Evolutionary conservation across 2,888 invertebrate genomes (phyloP), one percentile per base, ranked within the genome.

Genomic region (Hypselothyrea guttata): DNA sequence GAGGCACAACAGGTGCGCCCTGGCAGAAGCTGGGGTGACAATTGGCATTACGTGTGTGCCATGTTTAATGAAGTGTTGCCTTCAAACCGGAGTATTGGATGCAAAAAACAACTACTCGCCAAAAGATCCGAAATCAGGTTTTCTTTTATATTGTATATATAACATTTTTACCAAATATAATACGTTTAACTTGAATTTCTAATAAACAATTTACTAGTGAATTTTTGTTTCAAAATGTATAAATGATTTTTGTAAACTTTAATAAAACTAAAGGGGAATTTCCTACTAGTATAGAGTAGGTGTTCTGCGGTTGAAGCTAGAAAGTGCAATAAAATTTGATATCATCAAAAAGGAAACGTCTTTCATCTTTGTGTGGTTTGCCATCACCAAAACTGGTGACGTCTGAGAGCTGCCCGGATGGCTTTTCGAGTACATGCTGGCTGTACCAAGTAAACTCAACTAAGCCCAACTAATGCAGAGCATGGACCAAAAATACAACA

Each of bases 291-390:
- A 22, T 22, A 22, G 22, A 5, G 33, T 1, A 7, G 11, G 2
- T n/a, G n/a, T 22, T 44, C 35, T 48, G 18, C 28, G 45, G 11
- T 48, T 33, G 45, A 22, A 22, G 22, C 22, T 22, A 5, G 22
- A 22, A 22, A 22, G 35, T 37, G 35, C 35, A 37, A 16, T 16
- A 9, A 1, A 35, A 35, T 71, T 64, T 66, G 54, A 65, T 22
- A 22, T 65, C 44, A 71, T 65, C 48, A 66, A 55, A 44, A 53
- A 40, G 51, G 42, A 55, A 30, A 42, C 48, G 56, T 57, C 81
- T 76, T 79, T 81, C 81, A 66, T 79, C 62, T 76, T 79, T 76
- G 81, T 79, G 68, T 47, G 84, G 84, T 65, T 76, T 42, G 22
- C 12, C 31, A 38, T 13, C 18, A 15, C 52, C 58, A 42, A 33